phyloP scores from a whole-genome alignment of 2,888 invertebrate species.

The Choreutis nemorana region DNA sequence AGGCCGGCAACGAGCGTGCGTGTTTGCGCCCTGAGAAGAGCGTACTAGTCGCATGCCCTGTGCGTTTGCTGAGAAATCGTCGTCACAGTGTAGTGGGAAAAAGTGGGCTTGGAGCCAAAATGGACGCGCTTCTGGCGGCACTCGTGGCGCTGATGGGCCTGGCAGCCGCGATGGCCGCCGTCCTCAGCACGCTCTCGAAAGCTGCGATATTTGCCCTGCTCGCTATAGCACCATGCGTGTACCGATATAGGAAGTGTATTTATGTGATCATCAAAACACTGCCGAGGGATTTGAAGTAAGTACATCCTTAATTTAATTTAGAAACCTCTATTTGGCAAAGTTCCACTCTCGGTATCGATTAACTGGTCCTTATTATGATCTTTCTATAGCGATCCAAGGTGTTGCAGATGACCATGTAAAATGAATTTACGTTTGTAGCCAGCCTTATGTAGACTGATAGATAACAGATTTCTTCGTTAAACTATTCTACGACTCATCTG shows the following conservation, averaged over 20 bases:
- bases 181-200: slow-evolving; percentile 71
- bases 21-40: slow-evolving; percentile 24
- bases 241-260: slow-evolving; percentile 63
- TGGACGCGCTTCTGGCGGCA: slow-evolving; percentile 62
- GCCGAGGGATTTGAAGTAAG: slow-evolving; percentile 74
- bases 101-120: slow-evolving; percentile 55
- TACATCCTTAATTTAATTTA: no score
- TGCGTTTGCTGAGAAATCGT: no score
- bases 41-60: slow-evolving; percentile 22
- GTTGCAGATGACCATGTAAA: no score
- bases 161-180: slow-evolving; percentile 63
- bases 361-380: no score
- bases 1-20: slow-evolving; percentile 8
- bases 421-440: no score
- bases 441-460: no score
- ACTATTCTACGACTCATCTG: no score
- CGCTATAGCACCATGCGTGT: slow-evolving; percentile 60
- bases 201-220: slow-evolving; percentile 75
- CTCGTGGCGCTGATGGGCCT: slow-evolving; percentile 61
- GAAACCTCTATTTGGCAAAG: no score
- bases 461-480: no score
- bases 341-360: no score
- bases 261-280: slow-evolving; percentile 71
- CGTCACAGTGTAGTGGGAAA: slow-evolving; percentile 35
- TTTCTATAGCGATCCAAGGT: slow-evolving; percentile 6